Percentiles rank a stretch among this genome's conserved stretches.
Conservation (phyloP, 2,113 vertebrate genomes). For the Petromus typicus region DNA sequence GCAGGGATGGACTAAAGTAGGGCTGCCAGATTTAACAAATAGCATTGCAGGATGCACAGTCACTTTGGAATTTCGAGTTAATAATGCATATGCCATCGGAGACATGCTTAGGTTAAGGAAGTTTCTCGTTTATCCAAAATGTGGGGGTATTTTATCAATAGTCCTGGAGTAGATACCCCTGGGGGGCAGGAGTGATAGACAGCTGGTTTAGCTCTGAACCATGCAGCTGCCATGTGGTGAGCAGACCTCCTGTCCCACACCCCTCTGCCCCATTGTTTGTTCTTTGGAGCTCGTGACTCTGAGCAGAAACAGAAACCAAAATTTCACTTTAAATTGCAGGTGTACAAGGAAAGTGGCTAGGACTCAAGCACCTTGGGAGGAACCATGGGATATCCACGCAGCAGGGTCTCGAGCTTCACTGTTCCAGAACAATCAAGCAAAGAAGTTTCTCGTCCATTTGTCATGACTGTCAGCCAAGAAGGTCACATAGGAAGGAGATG, state of each 20-base stretch:
- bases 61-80: not conserved
- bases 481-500: not conserved
- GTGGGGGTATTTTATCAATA: not conserved
- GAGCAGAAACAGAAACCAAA: not conserved
- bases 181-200: not conserved
- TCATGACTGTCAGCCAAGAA: not conserved
- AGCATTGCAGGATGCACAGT: not conserved
- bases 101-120: not conserved
- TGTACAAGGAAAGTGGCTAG: not conserved
- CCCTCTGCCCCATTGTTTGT: not conserved
- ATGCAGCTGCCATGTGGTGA: not conserved
- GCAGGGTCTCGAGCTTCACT: not conserved
- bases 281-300: not conserved
- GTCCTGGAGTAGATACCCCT: too few relatives aligned
- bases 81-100: too few relatives aligned
- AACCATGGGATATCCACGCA: accelerated
- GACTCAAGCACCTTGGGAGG: not conserved
- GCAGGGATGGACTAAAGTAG: not conserved
- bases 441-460: too few relatives aligned
- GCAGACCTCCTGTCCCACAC: not conserved
- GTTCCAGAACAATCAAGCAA: not conserved
- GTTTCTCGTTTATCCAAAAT: not conserved
- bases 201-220: not conserved
- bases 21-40: not conserved
- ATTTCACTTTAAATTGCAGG: not conserved